Base-by-base conservation (phyloP, 1,140 invertebrate species). In the Oreohelix idahoensis region DNA sequence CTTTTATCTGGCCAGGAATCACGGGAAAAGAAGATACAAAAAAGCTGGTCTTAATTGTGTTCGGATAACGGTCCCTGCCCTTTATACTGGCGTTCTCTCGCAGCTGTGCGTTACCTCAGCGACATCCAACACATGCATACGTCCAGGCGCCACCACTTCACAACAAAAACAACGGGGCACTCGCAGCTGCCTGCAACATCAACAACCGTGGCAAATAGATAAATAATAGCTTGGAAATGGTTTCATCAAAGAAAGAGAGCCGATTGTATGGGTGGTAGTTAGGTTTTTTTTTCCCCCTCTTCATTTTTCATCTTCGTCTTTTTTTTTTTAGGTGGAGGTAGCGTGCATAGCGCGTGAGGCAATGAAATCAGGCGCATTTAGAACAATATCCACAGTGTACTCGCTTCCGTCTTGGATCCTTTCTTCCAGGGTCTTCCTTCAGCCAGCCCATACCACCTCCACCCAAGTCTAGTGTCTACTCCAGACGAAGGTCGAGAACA, bases 161-260 rank as follows among this genome's bases (percentile, higher is more conserved):
- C 77, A 69, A 66, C 77, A 66, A 63, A 79, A 66, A 66, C 77
- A 58, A 58, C 51, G 58, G 58, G 53, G 39, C 51, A 79, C 63
- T 49, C 49, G 38, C 75, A 63, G 77, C 77, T 79, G 77, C 51
- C 36, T 63, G 77, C 51, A 36, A 38, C 51, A 79, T 63, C 77
- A 79, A 69, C 35, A 79, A 79, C 45, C 75, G 45, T 29, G 58
- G 77, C 77, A 79, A 79, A 79, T 79, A 79, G 77, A 79, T 79
- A 79, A 79, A 79, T 79, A 79, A 79, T 66, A 51, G 77, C 77
- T 79, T 66, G 29, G 29, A 79, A 79, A 79, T 66, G 77, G 29
- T 79, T 66, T 79, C 77, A 38, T 79, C 29, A 79, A 79, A 77
- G 51, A 45, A 53, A 36, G 45, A 36, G 63, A 32, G 2, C 29